Evolutionary conservation across 2,113 vertebrate genomes (phyloP).

Genomic region (Hemicordylus capensis): DNA sequence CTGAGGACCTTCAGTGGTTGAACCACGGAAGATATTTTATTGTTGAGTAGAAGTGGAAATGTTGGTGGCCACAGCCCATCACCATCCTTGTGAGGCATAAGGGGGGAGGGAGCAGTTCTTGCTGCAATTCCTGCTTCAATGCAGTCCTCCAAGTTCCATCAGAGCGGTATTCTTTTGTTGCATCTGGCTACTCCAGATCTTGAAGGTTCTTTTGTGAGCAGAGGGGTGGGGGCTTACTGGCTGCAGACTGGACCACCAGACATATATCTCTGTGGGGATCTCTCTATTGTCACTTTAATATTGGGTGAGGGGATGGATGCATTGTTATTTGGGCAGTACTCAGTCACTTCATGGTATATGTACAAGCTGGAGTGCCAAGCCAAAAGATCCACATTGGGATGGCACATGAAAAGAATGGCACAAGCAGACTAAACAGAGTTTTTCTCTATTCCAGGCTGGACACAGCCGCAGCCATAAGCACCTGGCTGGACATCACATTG

Average conservation of each 20-base stretch:
- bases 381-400: neutral
- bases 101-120: neutral
- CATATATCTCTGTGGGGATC: neutral
- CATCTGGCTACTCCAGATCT: neutral
- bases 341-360: too few relatives aligned
- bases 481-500: constrained; percentile 31
- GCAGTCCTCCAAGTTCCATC: neutral
- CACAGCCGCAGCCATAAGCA: constrained; percentile 25
- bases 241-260: too few relatives aligned
- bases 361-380: neutral
- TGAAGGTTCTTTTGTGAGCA: neutral
- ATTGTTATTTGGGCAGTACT: too few relatives aligned
- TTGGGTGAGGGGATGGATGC: too few relatives aligned
- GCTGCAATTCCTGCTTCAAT: neutral
- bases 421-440: neutral
- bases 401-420: neutral
- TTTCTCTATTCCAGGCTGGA: constrained; percentile 64
- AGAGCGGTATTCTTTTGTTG: neutral
- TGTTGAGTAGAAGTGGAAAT: neutral
- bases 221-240: too few relatives aligned
- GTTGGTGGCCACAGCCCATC: neutral
- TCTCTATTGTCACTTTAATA: too few relatives aligned
- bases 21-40: neutral
- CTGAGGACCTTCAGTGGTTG: too few relatives aligned
- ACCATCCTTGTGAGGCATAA: neutral